Percentiles rank a stretch among this genome's conserved stretches.
Evolutionary conservation across 2,113 vertebrate genomes (phyloP).

Genomic region (Tenebrosternarchus preto): DNA sequence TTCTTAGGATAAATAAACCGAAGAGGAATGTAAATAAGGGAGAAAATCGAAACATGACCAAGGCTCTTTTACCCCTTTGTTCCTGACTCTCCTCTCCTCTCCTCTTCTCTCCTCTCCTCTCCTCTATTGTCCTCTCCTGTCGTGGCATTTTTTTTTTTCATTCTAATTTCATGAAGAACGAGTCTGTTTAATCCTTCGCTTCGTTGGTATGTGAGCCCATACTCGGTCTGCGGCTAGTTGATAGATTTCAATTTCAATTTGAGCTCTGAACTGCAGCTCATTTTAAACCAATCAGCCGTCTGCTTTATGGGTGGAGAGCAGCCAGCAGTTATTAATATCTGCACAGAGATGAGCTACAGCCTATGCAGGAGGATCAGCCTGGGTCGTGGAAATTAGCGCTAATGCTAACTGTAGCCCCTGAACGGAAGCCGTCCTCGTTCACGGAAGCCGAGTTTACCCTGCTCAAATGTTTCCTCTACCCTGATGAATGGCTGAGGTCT

Average conservation of each 20-base stretch:
- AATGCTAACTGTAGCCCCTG: slow-evolving; percentile 11
- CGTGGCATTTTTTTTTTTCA: neutral
- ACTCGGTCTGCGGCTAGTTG: slow-evolving; percentile 50
- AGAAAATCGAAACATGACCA: neutral
- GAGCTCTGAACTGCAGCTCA: slow-evolving; percentile 54
- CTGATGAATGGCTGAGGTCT: neutral
- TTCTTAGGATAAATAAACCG: neutral
- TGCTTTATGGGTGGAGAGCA: slow-evolving; percentile 54
- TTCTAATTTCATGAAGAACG: slow-evolving; percentile 58
- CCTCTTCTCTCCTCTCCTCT: neutral
- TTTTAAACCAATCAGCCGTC: slow-evolving; percentile 59
- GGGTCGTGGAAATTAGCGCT: slow-evolving; percentile 7
- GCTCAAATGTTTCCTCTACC: neutral
- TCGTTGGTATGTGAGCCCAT: slow-evolving; percentile 50
- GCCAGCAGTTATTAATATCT: slow-evolving; percentile 52
- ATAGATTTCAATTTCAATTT: slow-evolving; percentile 65
- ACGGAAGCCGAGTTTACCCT: neutral
- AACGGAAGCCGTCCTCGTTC: neutral
- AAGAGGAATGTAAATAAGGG: neutral
- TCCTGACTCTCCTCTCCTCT: neutral
- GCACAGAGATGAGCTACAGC: slow-evolving; percentile 37
- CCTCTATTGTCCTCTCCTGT: neutral
- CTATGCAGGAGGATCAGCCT: neutral
- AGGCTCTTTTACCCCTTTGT: neutral
- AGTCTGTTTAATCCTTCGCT: slow-evolving; percentile 58